Percentiles rank a stretch among this genome's conserved stretches.
These are phyloP conservation scores for Mellivora capensis DNA, from an alignment of 2,113 vertebrate species.

Conservation along the genomic window DNA sequence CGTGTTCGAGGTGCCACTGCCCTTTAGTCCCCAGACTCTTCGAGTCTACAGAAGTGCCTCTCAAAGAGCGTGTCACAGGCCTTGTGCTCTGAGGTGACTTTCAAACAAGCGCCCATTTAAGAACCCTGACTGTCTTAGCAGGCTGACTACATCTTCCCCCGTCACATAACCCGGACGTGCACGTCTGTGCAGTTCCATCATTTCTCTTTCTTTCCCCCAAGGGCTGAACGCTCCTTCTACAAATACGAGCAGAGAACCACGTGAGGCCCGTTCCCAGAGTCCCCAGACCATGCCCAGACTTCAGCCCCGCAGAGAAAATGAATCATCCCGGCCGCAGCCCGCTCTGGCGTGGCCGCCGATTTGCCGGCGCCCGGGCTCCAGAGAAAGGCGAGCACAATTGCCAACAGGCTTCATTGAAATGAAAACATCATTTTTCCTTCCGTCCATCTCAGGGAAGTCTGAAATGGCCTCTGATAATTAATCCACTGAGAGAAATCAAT, in stretches of 20 bases:
- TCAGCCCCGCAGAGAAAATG: conserved; percentile 63
- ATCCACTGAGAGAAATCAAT: conserved; percentile 85
- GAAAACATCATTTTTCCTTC: conserved; percentile 86
- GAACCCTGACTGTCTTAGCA: background rate
- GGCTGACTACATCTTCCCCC: background rate
- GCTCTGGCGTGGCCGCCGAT: conserved; percentile 66
- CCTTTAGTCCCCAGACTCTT: accelerated
- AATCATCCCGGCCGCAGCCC: conserved; percentile 70
- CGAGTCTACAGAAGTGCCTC: background rate
- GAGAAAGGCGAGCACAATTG: conserved; percentile 72
- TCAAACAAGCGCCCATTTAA: accelerated
- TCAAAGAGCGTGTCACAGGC: background rate
- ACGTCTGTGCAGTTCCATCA: background rate
- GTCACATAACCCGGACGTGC: background rate
- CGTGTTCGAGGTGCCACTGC: background rate
- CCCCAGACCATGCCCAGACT: conserved; percentile 33
- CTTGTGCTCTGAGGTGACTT: background rate
- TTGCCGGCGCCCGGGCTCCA: conserved; percentile 72
- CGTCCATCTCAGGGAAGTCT: conserved; percentile 78
- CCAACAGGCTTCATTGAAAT: conserved; percentile 81
- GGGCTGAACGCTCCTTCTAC: conserved; percentile 12
- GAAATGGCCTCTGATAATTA: conserved; percentile 84
- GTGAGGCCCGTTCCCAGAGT: background rate
- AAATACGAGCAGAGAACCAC: conserved; percentile 15
- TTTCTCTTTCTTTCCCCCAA: background rate